Evolutionary conservation across 2,888 invertebrate species (phyloP).

Genomic region (Brassicogethes aeneus): DNA sequence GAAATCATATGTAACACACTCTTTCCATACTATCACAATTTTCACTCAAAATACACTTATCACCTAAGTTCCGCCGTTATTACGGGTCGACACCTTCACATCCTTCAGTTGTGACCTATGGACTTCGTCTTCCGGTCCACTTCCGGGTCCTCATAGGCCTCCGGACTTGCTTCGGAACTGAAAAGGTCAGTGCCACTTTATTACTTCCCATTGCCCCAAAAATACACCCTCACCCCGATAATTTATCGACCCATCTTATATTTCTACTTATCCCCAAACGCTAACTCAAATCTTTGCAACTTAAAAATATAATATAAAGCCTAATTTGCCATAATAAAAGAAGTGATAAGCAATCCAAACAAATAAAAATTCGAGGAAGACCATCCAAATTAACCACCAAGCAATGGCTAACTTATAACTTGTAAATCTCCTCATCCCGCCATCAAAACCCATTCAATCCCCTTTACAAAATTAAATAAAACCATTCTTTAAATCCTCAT

Average conservation of each 20-base stretch:
- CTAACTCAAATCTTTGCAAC: too few relatives aligned
- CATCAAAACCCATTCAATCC: neutral
- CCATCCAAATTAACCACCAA: neutral
- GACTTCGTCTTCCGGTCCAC: conserved; percentile 36
- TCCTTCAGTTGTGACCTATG: conserved; percentile 36
- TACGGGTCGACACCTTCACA: conserved; percentile 7
- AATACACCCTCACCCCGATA: neutral
- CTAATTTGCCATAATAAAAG: too few relatives aligned
- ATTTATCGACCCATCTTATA: neutral
- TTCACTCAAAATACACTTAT: neutral
- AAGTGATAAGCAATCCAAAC: too few relatives aligned
- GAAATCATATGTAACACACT: conserved; percentile 30
- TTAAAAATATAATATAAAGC: too few relatives aligned
- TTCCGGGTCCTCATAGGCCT: conserved; percentile 37
- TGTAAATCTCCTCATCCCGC: neutral
- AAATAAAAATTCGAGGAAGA: too few relatives aligned
- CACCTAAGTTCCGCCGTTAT: neutral
- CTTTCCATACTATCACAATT: neutral
- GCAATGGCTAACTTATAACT: neutral
- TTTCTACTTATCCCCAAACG: neutral
- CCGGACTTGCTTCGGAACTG: conserved; percentile 35
- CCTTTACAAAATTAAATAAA: neutral
- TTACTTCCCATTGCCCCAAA: conserved; percentile 30
- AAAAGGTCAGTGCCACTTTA: conserved; percentile 41
- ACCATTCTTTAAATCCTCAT: neutral